A percentile compares a stretch with the other conserved stretches of the same genome.
Evolutionary conservation across 1,140 invertebrate genomes (phyloP).

Genomic region (Macrobrachium rosenbergii): DNA sequence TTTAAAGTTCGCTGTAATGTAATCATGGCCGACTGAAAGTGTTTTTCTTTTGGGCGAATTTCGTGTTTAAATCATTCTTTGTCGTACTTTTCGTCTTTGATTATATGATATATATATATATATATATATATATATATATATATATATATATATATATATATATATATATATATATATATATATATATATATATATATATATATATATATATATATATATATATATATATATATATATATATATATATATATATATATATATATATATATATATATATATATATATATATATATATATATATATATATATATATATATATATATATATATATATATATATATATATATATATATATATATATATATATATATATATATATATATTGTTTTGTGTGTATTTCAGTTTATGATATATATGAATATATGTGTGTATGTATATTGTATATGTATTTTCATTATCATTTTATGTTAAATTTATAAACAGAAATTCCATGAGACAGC

Average conservation of each 20-base stretch:
- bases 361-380: slow-evolving; percentile 22
- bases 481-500: background rate
- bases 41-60: background rate
- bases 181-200: slow-evolving; percentile 22
- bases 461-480: background rate
- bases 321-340: slow-evolving; percentile 22
- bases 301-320: slow-evolving; percentile 19
- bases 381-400: no score
- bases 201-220: slow-evolving; percentile 22
- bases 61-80: background rate
- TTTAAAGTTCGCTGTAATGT: no score
- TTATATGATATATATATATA: no score
- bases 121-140: no score
- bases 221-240: slow-evolving; percentile 19
- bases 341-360: slow-evolving; percentile 20
- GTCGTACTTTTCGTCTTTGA: background rate
- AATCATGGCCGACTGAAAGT: no score
- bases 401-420: no score
- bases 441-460: background rate
- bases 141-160: background rate
- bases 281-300: slow-evolving; percentile 19
- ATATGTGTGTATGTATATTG: no score
- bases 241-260: slow-evolving; percentile 22
- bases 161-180: slow-evolving; percentile 19
- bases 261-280: slow-evolving; percentile 22